These are phyloP conservation scores for Troides oblongomaculatus DNA, from an alignment of 2,888 invertebrate species.

Conservation along the genomic window DNA sequence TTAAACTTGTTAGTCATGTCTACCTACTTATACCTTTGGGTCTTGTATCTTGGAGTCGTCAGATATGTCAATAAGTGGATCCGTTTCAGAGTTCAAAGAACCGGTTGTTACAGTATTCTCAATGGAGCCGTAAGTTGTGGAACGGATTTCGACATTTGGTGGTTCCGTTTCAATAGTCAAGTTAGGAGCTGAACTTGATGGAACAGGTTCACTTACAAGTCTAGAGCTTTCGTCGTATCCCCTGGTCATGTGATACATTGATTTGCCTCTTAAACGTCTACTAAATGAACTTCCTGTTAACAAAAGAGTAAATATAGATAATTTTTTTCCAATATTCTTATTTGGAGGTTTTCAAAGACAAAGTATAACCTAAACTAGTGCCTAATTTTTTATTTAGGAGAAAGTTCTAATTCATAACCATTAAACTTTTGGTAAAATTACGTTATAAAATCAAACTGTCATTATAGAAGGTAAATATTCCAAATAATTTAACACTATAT, in stretches of 20 bases:
- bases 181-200: conserved; percentile 66
- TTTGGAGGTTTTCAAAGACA: too few species aligned
- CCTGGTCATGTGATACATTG: conserved; percentile 86
- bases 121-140: conserved; percentile 65
- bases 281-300: conserved; percentile 85
- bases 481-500: too few species aligned
- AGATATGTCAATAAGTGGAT: conserved; percentile 51
- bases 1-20: background rate
- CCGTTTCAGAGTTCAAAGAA: conserved; percentile 54
- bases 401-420: too few species aligned
- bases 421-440: too few species aligned
- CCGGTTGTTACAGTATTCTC: conserved; percentile 52
- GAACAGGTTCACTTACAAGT: conserved; percentile 55
- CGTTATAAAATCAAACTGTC: too few species aligned
- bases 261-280: conserved; percentile 87
- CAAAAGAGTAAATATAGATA: background rate
- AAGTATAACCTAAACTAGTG: too few species aligned
- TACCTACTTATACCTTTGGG: conserved; percentile 51
- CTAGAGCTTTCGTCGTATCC: conserved; percentile 82
- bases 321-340: too few species aligned
- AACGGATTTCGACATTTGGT: conserved; percentile 54
- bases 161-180: conserved; percentile 52
- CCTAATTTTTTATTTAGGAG: too few species aligned
- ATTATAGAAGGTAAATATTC: too few species aligned
- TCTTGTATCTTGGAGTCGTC: conserved; percentile 40